Conservation (phyloP, 2,113 vertebrate genomes). For the Pampusana beccarii region DNA sequence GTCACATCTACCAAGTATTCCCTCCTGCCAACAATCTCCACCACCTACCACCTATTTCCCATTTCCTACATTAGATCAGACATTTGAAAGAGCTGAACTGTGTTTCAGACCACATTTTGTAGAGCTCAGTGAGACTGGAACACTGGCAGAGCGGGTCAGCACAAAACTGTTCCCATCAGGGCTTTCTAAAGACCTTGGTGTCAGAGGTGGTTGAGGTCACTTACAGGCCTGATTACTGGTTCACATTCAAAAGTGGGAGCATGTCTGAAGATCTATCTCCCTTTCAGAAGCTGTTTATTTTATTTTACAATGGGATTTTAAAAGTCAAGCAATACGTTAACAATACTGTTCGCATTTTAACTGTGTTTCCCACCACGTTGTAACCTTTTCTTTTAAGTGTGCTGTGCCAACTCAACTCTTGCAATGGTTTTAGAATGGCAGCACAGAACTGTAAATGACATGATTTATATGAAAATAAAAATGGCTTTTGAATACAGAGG, state of each 20-base stretch:
- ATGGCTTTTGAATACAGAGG: slow-evolving; percentile 23
- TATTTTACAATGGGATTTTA: slow-evolving; percentile 26
- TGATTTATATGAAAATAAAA: slow-evolving; percentile 31
- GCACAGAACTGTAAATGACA: not conserved
- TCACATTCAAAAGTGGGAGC: not conserved
- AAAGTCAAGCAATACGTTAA: not conserved
- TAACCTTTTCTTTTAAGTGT: slow-evolving; percentile 9
- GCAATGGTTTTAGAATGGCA: not conserved
- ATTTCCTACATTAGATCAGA: not conserved
- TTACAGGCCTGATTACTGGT: not conserved
- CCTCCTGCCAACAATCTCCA: not conserved
- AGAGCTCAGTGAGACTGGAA: not conserved
- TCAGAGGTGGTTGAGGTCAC: slow-evolving; percentile 6
- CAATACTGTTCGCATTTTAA: not conserved
- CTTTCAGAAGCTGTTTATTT: not conserved
- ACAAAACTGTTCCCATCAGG: not conserved
- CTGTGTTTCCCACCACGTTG: not conserved
- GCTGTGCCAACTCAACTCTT: not conserved
- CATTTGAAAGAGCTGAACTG: not conserved
- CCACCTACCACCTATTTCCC: not conserved
- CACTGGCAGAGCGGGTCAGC: not conserved
- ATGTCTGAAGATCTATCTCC: not conserved
- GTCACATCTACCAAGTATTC: not conserved
- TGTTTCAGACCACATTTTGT: not conserved
- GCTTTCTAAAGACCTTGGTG: not conserved